A percentile compares a stretch with the other conserved stretches of the same genome.
These are phyloP conservation scores for Aphidoletes aphidimyza DNA, from an alignment of 2,888 invertebrate species.

Conservation along the genomic window DNA sequence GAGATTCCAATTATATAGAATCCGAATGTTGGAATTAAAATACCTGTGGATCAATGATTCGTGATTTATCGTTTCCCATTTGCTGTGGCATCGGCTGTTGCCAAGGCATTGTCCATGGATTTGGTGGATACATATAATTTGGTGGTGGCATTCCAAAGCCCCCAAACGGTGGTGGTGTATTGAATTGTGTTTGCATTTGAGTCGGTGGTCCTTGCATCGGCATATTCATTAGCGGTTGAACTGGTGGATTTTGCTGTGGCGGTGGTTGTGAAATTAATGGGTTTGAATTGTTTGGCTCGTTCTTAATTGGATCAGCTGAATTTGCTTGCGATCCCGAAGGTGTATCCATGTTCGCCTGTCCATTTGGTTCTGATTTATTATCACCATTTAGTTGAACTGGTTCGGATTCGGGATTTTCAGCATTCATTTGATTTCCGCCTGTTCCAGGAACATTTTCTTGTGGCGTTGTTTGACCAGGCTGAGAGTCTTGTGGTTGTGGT, in stretches of 20 bases:
- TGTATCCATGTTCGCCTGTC: not conserved
- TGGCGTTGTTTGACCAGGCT: constrained; percentile 52
- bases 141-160: constrained; percentile 77
- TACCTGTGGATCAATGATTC: constrained; percentile 75
- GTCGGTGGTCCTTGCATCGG: not conserved
- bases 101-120: constrained; percentile 66
- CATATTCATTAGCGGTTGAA: constrained; percentile 55
- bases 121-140: constrained; percentile 64
- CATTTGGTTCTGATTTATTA: not conserved
- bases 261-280: constrained; percentile 27
- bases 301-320: not conserved
- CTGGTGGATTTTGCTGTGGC: constrained; percentile 58
- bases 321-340: not conserved
- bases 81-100: constrained; percentile 59
- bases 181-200: constrained; percentile 47
- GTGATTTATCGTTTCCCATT: constrained; percentile 63
- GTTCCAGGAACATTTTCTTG: constrained; percentile 57
- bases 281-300: not conserved
- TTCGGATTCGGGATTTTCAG: constrained; percentile 57
- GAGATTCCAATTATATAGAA: no score
- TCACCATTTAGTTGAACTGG: constrained; percentile 26
- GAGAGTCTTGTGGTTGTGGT: constrained; percentile 57
- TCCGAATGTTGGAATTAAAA: not conserved
- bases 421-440: constrained; percentile 57
- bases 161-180: constrained; percentile 54